phyloP scores from a whole-genome alignment of 2,113 vertebrate genomes.

The Aythya baeri region DNA sequence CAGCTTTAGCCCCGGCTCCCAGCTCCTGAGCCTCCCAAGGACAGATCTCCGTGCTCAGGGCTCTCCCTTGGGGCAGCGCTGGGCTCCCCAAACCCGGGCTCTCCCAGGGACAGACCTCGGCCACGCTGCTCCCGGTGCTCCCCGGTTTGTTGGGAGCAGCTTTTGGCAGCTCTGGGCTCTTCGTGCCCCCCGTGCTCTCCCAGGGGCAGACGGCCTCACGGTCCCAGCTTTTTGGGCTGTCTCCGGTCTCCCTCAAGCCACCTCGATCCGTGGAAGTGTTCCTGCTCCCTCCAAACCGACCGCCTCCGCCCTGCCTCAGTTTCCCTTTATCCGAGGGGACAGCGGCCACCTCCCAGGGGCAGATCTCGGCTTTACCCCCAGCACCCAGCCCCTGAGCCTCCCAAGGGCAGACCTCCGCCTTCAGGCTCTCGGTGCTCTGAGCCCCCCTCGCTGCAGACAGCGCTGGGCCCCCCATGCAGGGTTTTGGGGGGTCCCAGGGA shows the following conservation, averaged over 20 bases:
- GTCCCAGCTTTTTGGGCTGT: neutral
- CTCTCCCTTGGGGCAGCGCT: neutral
- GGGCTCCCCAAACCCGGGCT: neutral
- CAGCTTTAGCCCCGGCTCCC: neutral
- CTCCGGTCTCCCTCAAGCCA: neutral
- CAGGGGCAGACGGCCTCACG: constrained; percentile 13
- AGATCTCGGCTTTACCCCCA: constrained; percentile 62
- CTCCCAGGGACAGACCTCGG: constrained; percentile 58
- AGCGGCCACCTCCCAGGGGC: constrained; percentile 63
- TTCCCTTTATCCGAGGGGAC: neutral
- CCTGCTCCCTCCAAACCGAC: neutral
- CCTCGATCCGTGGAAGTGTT: neutral
- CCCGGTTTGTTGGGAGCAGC: neutral
- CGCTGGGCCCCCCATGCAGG: neutral
- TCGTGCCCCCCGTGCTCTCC: neutral
- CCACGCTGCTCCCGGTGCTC: neutral
- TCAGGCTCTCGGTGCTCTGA: neutral
- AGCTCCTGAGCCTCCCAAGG: constrained; percentile 38
- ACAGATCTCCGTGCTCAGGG: constrained; percentile 14
- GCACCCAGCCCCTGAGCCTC: constrained; percentile 26
- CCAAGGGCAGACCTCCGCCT: constrained; percentile 65
- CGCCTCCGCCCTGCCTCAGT: neutral
- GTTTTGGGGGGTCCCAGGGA: neutral
- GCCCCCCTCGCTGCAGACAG: neutral
- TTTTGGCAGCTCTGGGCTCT: neutral